These are phyloP conservation scores for Austrofundulus limnaeus DNA, from an alignment of 2,113 vertebrate genomes.

Conservation along the genomic window DNA sequence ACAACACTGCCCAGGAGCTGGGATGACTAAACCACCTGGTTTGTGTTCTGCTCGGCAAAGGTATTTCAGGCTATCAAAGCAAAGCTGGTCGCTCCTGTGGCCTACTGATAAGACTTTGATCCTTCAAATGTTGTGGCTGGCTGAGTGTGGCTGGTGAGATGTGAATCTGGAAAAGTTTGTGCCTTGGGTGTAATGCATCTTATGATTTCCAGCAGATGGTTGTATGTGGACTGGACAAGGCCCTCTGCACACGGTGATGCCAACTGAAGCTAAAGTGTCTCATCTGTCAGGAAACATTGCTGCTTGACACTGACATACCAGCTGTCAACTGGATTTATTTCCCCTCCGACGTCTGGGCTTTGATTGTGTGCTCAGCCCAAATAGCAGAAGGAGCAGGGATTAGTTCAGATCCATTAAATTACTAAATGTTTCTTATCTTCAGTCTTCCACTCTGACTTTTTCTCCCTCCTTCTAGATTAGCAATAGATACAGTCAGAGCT, in stretches of 20 bases:
- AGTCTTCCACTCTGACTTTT: slow-evolving; percentile 5
- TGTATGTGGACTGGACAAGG: background rate
- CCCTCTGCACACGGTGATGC: background rate
- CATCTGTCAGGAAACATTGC: slow-evolving; percentile 9
- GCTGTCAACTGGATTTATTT: background rate
- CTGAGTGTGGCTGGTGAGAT: background rate
- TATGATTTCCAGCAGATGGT: background rate
- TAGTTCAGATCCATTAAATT: slow-evolving; percentile 23
- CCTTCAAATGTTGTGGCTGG: slow-evolving; percentile 14
- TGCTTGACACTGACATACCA: slow-evolving; percentile 13
- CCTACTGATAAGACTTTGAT: slow-evolving; percentile 27
- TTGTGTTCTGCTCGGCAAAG: slow-evolving; percentile 9
- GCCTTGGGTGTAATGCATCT: slow-evolving; percentile 2
- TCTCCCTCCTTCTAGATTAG: slow-evolving; percentile 5
- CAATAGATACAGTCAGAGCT: slow-evolving; percentile 1
- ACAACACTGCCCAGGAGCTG: background rate
- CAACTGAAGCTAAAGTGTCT: background rate
- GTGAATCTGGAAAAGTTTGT: slow-evolving; percentile 5
- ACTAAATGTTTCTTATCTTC: slow-evolving; percentile 23
- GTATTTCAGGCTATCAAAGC: background rate
- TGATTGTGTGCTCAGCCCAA: slow-evolving; percentile 8
- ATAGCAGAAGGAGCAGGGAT: slow-evolving; percentile 9
- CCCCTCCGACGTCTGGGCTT: background rate
- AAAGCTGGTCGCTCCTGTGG: background rate
- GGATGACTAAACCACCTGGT: background rate